These are phyloP conservation scores for Ectropis crepuscularia DNA, from an alignment of 2,888 invertebrate genomes.

Conservation along the genomic window DNA sequence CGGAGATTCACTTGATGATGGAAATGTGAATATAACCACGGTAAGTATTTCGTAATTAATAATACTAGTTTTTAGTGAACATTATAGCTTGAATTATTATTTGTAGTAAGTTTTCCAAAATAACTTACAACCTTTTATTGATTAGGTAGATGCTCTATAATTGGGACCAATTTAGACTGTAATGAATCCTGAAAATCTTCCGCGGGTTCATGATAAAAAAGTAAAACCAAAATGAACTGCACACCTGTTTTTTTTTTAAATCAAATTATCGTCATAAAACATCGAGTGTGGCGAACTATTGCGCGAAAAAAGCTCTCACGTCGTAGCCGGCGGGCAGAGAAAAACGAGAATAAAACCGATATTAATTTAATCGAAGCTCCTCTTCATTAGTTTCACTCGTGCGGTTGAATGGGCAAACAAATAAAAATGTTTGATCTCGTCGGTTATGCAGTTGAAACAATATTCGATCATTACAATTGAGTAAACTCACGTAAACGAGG, in stretches of 20 bases:
- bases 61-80: no score
- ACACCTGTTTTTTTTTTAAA: slow-evolving; percentile 53
- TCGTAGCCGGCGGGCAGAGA: slow-evolving; percentile 53
- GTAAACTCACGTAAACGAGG: slow-evolving; percentile 40
- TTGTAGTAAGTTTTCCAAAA: no score
- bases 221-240: slow-evolving; percentile 65
- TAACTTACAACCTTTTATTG: background rate
- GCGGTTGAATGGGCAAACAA: slow-evolving; percentile 79
- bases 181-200: no score
- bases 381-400: slow-evolving; percentile 81
- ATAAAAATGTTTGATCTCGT: slow-evolving; percentile 82
- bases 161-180: no score
- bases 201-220: slow-evolving; percentile 45
- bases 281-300: slow-evolving; percentile 49
- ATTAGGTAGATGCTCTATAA: background rate
- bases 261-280: slow-evolving; percentile 64
- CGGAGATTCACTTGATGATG: no score
- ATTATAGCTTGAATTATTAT: no score
- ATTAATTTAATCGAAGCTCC: slow-evolving; percentile 80
- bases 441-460: slow-evolving; percentile 71
- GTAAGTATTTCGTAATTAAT: no score
- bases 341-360: slow-evolving; percentile 70
- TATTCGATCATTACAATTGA: slow-evolving; percentile 74
- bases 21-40: no score
- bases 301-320: slow-evolving; percentile 61